Evolutionary conservation across 2,113 vertebrate genomes (phyloP), one percentile per base, ranked within the genome.

Genomic region (Saccopteryx leptura): DNA sequence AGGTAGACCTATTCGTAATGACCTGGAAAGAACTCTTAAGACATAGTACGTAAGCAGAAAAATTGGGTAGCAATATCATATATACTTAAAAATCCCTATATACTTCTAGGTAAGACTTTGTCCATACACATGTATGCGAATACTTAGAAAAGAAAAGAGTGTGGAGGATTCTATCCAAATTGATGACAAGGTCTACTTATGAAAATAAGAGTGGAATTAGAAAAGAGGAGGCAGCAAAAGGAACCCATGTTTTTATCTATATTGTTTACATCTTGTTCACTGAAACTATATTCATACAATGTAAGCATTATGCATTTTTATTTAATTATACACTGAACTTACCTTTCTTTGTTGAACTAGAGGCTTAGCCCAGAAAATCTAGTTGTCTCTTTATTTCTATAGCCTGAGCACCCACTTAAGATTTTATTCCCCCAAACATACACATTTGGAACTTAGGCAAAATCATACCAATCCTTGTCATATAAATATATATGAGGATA

Each of bases 311-410:
- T 69, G 14, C 78, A 71, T 60, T 56, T 56, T 46, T 54, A 84
- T 54, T 61, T 58, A 88, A 75, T 74, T 81, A 58, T 52, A 83
- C 12, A 33, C 23, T 76, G 48, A 81, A 56, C 7, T 88, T 83
- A 18, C 2, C 28, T 92, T 83, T 85, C 93, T 31, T 84, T 81
- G 85, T 33, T 46, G 61, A 61, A 90, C 60, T 69, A 74, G 71
- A 79, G 19, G 15, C 23, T 5, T 56, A 61, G 7, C 48, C 50
- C 69, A 21, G 66, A 52, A 93, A 94, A 85, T 84, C 24, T 26
- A 10, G 18, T 78, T 96, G 79, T 28, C 1, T 76, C 68, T 24
- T 61, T 91, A 78, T 72, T 68, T 93, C 39, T 69, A 72, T 5
- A 50, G 21, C 6, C n/a, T 1, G 2, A 76, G 39, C 11, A 8